These are phyloP conservation scores for Theristicus caerulescens DNA, from an alignment of 2,113 vertebrate genomes.

Conservation along the genomic window DNA sequence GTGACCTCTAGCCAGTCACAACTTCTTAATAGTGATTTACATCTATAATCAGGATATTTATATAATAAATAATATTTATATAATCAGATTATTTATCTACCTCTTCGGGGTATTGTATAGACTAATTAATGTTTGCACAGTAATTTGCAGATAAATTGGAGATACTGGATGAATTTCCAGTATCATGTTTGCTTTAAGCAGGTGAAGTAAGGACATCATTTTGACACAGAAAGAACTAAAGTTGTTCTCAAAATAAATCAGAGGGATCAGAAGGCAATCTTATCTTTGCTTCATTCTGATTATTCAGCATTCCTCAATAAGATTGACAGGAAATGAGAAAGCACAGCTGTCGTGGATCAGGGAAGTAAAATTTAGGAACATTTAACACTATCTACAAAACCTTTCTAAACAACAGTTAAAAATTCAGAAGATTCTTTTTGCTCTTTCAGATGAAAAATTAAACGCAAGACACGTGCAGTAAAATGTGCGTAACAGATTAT, in stretches of 20 bases:
- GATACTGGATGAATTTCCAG: not conserved
- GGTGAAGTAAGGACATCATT: slow-evolving; percentile 37
- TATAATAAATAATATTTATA: no score
- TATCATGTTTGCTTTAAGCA: not conserved
- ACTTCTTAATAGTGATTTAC: not conserved
- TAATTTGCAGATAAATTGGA: not conserved
- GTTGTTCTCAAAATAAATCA: slow-evolving; percentile 30
- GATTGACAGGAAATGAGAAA: slow-evolving; percentile 31
- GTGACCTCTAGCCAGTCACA: not conserved
- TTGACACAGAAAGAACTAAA: not conserved
- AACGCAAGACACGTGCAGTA: not conserved
- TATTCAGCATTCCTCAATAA: slow-evolving; percentile 19
- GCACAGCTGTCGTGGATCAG: not conserved
- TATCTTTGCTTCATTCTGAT: slow-evolving; percentile 30
- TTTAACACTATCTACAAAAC: not conserved
- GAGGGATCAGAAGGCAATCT: not conserved
- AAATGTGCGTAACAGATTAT: not conserved
- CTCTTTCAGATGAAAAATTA: not conserved
- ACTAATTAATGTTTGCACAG: not conserved
- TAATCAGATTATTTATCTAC: not conserved
- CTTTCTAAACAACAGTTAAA: not conserved
- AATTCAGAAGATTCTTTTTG: not conserved
- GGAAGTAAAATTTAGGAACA: not conserved
- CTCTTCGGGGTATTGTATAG: not conserved
- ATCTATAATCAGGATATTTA: not conserved